phyloP scores from a whole-genome alignment of 2,888 invertebrate species.

The Atrina japonica region DNA sequence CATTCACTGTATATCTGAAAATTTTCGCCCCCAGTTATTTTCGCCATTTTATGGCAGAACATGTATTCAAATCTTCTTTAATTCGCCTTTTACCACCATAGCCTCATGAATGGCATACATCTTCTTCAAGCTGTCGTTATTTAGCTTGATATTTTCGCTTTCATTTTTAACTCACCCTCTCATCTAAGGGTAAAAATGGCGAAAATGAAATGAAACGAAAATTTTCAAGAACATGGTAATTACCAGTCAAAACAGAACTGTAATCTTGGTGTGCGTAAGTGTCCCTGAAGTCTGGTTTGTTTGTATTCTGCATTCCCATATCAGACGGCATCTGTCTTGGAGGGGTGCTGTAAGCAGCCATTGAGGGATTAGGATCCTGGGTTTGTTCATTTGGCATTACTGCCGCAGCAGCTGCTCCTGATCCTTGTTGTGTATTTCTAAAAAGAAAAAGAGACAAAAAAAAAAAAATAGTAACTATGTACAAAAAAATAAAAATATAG shows the following conservation, averaged over 20 bases:
- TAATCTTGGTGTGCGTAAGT: conserved; percentile 46
- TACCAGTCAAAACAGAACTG: conserved; percentile 37
- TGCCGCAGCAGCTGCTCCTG: conserved; percentile 45
- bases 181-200: no score
- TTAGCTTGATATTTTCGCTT: no score
- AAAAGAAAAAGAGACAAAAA: conserved; percentile 13
- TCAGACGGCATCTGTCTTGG: conserved; percentile 61
- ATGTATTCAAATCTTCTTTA: no score
- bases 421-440: conserved; percentile 69
- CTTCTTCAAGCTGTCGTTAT: no score
- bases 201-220: no score
- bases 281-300: conserved; percentile 65
- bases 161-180: no score
- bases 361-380: conserved; percentile 61
- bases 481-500: background rate
- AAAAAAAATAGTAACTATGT: conserved; percentile 3
- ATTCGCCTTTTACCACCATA: no score
- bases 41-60: no score
- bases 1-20: no score
- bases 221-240: no score
- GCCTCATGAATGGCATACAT: no score
- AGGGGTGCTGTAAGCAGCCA: conserved; percentile 58
- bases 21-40: no score
- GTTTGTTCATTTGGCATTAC: conserved; percentile 61
- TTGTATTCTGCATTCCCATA: conserved; percentile 55